Base-by-base conservation (phyloP, 2,797 vertebrate species). In the Gallinago solitaria region DNA sequence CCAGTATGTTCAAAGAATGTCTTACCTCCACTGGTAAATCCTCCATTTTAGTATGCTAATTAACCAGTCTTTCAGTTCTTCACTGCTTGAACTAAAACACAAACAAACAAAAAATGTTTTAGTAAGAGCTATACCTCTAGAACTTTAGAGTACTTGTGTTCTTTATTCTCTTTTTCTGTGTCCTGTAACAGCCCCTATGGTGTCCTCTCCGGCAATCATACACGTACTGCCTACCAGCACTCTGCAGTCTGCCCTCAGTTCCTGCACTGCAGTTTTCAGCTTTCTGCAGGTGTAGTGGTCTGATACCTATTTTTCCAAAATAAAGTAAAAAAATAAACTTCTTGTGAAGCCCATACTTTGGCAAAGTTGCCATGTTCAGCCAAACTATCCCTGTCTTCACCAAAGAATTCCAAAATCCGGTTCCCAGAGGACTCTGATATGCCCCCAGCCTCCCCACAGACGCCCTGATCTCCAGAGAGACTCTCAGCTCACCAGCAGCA, bases 11-110 rank as follows among this genome's bases (percentile, higher is more conserved):
- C 39, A 47, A 95, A 95, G 69, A 79, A 50, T 39, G 23, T 84
- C 97, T 98, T 98, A 98, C 98, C 98, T 98, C 90, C 94, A 96
- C 83, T 92, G 92, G 96, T 96, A 97, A 97, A 96, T 92, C 91
- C 87, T 98, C 97, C 97, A 98, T 97, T 95, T 98, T 96, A 98
- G 95, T 92, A 97, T 24, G 87, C 92, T 93, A 96, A 96, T 97
- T 94, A 97, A 89, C 25, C 73, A 95, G 91, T 97, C 92, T 96
- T 98, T 97, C 95, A 97, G 92, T 96, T 97, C 96, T 89, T 93
- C 90, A 39, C 95, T 96, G 96, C 92, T 97, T 19, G 53, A 93
- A 97, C 98, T 98, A 91, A 69, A 93, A 97, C 87, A 92, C 86
- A 98, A 90, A 96, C 94, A 87, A 96, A 78, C 32, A 94, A 95